Conservation (phyloP, 2,113 vertebrate genomes). For the Blennius ocellaris region DNA sequence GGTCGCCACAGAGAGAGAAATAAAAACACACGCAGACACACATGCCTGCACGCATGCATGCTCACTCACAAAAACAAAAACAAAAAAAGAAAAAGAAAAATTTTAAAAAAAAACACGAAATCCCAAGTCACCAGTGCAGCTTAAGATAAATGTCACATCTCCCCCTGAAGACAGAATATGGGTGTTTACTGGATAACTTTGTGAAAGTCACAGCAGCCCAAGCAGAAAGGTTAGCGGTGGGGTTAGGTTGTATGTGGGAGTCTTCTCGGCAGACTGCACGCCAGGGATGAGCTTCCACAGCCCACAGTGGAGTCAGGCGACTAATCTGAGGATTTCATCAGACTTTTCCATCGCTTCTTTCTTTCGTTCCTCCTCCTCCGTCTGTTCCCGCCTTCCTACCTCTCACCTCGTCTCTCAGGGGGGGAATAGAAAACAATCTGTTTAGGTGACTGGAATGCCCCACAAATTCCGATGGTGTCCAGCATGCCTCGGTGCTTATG, state of each 20-base stretch:
- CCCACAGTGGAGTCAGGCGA: constrained; percentile 51
- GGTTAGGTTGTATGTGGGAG: constrained; percentile 60
- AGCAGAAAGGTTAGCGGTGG: constrained; percentile 72
- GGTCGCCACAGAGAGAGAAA: no score
- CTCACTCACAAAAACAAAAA: constrained; percentile 5
- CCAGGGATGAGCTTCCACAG: constrained; percentile 62
- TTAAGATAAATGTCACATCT: constrained; percentile 74
- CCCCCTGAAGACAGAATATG: constrained; percentile 54
- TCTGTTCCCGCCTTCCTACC: constrained; percentile 29
- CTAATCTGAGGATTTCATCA: constrained; percentile 66
- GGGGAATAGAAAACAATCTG: constrained; percentile 65
- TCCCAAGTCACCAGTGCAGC: constrained; percentile 40
- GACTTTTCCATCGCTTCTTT: constrained; percentile 7
- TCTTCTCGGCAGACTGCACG: constrained; percentile 68
- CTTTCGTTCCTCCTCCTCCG: constrained; percentile 14
- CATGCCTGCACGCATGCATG: neutral
- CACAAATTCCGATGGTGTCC: constrained; percentile 55
- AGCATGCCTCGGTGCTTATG: constrained; percentile 52
- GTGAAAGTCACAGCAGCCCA: constrained; percentile 71
- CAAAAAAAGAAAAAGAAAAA: neutral
- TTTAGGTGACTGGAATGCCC: constrained; percentile 44
- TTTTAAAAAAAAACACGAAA: neutral
- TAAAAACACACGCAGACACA: neutral
- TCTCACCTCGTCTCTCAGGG: constrained; percentile 29
- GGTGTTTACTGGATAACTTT: constrained; percentile 74